Percentiles rank a stretch among this genome's conserved stretches.
These are phyloP conservation scores for Tricholaema leucomelas DNA, from an alignment of 2,113 vertebrate species.

Conservation along the genomic window DNA sequence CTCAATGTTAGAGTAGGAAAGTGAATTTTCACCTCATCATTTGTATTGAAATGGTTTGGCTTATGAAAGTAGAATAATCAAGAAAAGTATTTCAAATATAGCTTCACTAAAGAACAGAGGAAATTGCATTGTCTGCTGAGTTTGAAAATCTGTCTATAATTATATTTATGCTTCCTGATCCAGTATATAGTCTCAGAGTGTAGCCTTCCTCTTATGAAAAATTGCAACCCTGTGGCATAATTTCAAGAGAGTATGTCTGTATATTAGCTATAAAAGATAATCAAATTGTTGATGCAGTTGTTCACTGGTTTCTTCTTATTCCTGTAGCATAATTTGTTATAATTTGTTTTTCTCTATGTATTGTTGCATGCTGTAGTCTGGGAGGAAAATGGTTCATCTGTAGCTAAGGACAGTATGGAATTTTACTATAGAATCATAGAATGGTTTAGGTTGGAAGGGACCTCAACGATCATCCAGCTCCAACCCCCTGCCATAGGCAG, in stretches of 20 bases:
- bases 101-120: background rate
- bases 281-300: background rate
- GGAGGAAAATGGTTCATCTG: background rate
- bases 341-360: background rate
- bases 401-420: background rate
- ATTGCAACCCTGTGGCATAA: background rate
- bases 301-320: background rate
- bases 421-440: too few species aligned
- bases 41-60: slow-evolving; percentile 9
- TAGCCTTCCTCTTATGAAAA: background rate
- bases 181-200: background rate
- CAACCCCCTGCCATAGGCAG: too few species aligned
- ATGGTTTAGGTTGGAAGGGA: too few species aligned
- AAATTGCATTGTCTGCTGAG: slow-evolving; percentile 45
- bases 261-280: background rate
- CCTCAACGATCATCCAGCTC: too few species aligned
- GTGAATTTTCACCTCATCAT: slow-evolving; percentile 19
- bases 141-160: slow-evolving; percentile 23
- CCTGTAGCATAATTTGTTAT: background rate
- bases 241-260: background rate
- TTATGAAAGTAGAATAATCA: slow-evolving; percentile 28
- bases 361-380: background rate
- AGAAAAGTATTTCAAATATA: slow-evolving; percentile 20
- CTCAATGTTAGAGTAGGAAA: slow-evolving; percentile 34
- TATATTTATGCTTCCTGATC: background rate